Evolutionary conservation across 2,797 vertebrate genomes (phyloP).

Genomic region (Lacerta bilineata): DNA sequence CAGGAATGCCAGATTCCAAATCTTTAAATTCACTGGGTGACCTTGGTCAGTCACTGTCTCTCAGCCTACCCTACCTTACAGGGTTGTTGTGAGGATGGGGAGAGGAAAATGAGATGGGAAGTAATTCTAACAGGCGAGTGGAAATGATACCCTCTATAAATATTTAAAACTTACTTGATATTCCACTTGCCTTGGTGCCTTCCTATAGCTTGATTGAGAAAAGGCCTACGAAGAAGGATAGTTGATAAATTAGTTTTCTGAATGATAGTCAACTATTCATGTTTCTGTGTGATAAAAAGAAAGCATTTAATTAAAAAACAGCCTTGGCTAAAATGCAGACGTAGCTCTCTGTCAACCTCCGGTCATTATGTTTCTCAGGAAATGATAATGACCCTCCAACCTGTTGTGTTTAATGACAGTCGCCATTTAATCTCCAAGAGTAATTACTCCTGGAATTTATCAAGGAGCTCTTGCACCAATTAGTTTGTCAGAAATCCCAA

Average conservation of each 20-base stretch:
- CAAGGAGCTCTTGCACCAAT: neutral
- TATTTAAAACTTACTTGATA: slow-evolving; percentile 46
- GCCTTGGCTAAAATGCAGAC: neutral
- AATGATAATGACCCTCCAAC: neutral
- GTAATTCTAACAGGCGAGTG: no score
- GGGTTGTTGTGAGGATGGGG: no score
- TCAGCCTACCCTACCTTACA: no score
- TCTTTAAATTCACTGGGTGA: no score
- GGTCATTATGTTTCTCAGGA: neutral
- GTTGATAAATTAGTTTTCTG: slow-evolving; percentile 59
- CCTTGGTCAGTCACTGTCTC: no score
- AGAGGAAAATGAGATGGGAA: no score
- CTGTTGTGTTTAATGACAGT: slow-evolving; percentile 10
- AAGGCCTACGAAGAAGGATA: slow-evolving; percentile 34
- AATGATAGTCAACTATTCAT: slow-evolving; percentile 10
- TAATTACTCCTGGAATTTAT: slow-evolving; percentile 20
- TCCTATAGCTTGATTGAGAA: slow-evolving; percentile 12
- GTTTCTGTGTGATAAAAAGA: neutral
- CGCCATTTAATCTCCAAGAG: slow-evolving; percentile 26
- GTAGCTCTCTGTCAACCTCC: neutral
- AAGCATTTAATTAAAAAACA: slow-evolving; percentile 29
- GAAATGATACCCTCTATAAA: neutral
- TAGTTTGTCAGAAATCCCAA: neutral
- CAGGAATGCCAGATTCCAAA: no score
- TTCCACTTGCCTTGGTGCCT: slow-evolving; percentile 33